A percentile compares a stretch with the other conserved stretches of the same genome.
Evolutionary conservation across 2,888 invertebrate genomes (phyloP).

Genomic region (Rotaria sp.): DNA sequence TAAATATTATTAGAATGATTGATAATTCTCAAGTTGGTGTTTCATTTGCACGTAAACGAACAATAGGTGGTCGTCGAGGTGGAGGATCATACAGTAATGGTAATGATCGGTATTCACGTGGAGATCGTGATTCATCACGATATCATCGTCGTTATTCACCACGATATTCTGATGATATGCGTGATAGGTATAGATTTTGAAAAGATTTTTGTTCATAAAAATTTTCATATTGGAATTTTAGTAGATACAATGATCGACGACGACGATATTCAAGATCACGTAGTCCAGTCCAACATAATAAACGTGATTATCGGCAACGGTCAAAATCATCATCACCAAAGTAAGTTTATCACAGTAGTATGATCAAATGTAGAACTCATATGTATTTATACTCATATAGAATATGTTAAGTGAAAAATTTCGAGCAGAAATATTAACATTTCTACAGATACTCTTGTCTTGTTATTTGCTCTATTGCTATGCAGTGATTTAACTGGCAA

Average conservation of each 20-base stretch:
- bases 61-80: not conserved
- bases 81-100: not conserved
- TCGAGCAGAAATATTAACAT: too few species aligned
- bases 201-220: not conserved
- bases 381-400: too few species aligned
- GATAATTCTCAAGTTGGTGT: not conserved
- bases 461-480: too few species aligned
- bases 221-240: not conserved
- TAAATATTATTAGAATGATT: not conserved
- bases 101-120: not conserved
- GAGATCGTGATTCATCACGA: not conserved
- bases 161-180: not conserved
- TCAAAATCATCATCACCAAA: not conserved
- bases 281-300: not conserved
- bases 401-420: too few species aligned
- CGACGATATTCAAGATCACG: constrained; percentile 16
- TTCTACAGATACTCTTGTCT: too few species aligned
- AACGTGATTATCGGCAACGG: not conserved
- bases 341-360: not conserved
- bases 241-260: not conserved
- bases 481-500: too few species aligned
- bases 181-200: not conserved
- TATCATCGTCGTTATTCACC: constrained; percentile 15
- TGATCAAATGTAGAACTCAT: too few species aligned
- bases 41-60: constrained; percentile 20